Evolutionary conservation across 2,888 invertebrate genomes (phyloP), one percentile per base, ranked within the genome.

Genomic region (Drosophila nigritarsus): DNA sequence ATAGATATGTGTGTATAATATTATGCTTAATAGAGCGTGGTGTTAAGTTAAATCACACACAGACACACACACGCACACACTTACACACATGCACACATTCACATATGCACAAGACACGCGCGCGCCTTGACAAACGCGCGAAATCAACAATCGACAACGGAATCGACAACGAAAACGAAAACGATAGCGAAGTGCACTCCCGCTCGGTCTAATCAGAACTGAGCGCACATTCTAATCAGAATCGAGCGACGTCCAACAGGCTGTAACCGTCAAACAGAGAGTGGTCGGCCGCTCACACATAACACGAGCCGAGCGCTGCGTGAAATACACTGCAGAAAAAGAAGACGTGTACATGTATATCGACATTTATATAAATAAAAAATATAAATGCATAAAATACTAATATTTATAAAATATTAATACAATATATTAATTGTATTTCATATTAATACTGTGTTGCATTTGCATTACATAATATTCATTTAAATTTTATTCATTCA

Each of bases 141-240:
- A 79, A 79, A 58, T 64, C n/a, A 49, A 69, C 69, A 79, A 58
- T 65, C n/a, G 42, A 66, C 69, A 78, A 49, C 66, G 74, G 20
- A 64, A 45, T 45, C n/a, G 40, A 40, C 40, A n/a, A 29, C 29
- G 27, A 27, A 2, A 27, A 64, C 58, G 62, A 67, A 20, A 48
- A 32, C 51, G 30, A 53, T 45, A 40, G 62, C 72, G 73, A 88
- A 81, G 81, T 82, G 88, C 65, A 77, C 83, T 64, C 75, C 72
- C 72, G 55, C 75, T 71, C 77, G 81, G 81, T 79, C 83, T 82
- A 81, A 86, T 86, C 82, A 90, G 89, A 87, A 87, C 89, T 88
- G 87, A 80, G 87, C 80, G 51, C 50, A 3, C 45, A 15, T 78
- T 78, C 76, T 78, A 78, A 78, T 78, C 78, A 77, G 69, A 65